These are phyloP conservation scores for Odontomyia ornata DNA, from an alignment of 2,888 invertebrate genomes.

Conservation along the genomic window DNA sequence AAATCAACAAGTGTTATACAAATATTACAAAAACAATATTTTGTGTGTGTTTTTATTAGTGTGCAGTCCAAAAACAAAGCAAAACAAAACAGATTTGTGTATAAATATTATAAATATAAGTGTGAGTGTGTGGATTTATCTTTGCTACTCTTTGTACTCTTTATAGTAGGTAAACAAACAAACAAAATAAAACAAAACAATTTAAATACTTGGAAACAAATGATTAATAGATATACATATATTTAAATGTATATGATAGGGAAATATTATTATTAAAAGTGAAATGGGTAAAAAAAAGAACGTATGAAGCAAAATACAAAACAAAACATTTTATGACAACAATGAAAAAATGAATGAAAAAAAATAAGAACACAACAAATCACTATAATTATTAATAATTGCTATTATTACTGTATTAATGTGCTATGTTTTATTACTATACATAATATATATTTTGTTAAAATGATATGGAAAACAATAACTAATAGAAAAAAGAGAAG, in stretches of 20 bases:
- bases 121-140: slow-evolving; percentile 35
- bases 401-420: slow-evolving; percentile 40
- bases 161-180: slow-evolving; percentile 17
- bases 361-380: not conserved
- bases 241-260: not conserved
- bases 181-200: not conserved
- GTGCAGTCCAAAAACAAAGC: not conserved
- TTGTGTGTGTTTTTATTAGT: slow-evolving; percentile 32
- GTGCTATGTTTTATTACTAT: slow-evolving; percentile 41
- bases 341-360: slow-evolving; percentile 14
- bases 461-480: slow-evolving; percentile 27
- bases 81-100: not conserved
- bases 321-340: not conserved
- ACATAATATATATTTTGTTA: slow-evolving; percentile 41
- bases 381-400: slow-evolving; percentile 22
- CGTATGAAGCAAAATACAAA: not conserved
- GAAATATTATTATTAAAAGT: not conserved
- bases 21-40: slow-evolving; percentile 13
- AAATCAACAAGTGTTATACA: not conserved
- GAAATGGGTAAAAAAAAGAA: not conserved
- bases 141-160: slow-evolving; percentile 45
- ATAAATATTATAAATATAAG: not conserved
- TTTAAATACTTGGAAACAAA: slow-evolving; percentile 3
- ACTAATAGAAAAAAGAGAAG: slow-evolving; percentile 19
- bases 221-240: not conserved